Conservation (phyloP, 2,888 invertebrate species). For the Steinernema scapterisci region DNA sequence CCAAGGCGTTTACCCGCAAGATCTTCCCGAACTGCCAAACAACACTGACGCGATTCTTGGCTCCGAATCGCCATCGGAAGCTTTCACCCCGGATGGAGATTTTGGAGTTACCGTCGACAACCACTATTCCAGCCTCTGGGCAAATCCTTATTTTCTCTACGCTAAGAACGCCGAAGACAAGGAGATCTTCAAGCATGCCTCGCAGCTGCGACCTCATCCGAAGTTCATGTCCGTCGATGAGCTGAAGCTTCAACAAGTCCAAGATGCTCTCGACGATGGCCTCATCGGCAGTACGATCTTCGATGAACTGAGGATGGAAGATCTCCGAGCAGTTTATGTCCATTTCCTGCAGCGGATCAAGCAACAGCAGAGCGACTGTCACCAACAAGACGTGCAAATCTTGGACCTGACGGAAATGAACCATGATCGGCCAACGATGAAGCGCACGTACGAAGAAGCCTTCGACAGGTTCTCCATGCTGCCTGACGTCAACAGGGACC, state of each 20-base stretch:
- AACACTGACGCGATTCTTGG: slow-evolving; percentile 60
- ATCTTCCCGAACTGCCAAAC: slow-evolving; percentile 58
- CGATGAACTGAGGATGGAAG: slow-evolving; percentile 50
- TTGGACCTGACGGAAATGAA: slow-evolving; percentile 47
- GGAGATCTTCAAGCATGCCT: slow-evolving; percentile 28
- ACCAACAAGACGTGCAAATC: slow-evolving; percentile 50
- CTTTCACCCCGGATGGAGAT: slow-evolving; percentile 53
- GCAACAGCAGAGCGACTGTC: slow-evolving; percentile 39
- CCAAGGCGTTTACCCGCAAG: slow-evolving; percentile 56
- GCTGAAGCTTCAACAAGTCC: neutral
- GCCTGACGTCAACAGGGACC: neutral
- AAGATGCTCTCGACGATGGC: slow-evolving; percentile 22
- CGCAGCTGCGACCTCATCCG: slow-evolving; percentile 4
- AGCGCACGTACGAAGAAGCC: slow-evolving; percentile 48
- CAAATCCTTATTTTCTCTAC: slow-evolving; percentile 46
- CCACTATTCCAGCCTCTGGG: slow-evolving; percentile 58
- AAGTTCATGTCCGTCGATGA: slow-evolving; percentile 35
- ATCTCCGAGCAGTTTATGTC: slow-evolving; percentile 55
- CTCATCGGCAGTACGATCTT: slow-evolving; percentile 30
- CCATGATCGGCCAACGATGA: slow-evolving; percentile 40
- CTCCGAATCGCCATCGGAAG: slow-evolving; percentile 64
- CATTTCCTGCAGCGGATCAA: slow-evolving; percentile 45
- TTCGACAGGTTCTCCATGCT: slow-evolving; percentile 36
- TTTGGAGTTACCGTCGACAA: slow-evolving; percentile 54
- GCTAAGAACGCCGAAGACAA: slow-evolving; percentile 2